Conservation (phyloP, 2,797 vertebrate genomes). For the Acrocephalus scirpaceus region DNA sequence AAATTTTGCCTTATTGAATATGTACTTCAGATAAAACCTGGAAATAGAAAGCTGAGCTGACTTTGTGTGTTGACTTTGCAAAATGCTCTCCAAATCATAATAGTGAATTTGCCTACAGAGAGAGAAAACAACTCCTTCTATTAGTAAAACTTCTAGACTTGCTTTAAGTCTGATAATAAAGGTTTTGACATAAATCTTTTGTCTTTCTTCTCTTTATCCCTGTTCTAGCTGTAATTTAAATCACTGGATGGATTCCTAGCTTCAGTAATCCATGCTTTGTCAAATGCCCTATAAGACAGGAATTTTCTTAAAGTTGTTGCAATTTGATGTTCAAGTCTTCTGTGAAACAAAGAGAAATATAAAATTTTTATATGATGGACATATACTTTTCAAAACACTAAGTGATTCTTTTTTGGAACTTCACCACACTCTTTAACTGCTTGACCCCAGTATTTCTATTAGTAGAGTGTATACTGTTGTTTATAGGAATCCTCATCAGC, state of each 20-base stretch:
- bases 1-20: not conserved
- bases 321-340: not conserved
- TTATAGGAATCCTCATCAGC: not conserved
- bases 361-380: not conserved
- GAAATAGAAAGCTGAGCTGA: not conserved
- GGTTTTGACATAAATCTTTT: not conserved
- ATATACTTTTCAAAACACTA: not conserved
- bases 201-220: conserved; percentile 1
- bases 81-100: not conserved
- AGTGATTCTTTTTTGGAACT: not conserved
- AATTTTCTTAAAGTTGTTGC: not conserved
- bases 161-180: not conserved
- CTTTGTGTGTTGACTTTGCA: conserved; percentile 7
- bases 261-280: not conserved
- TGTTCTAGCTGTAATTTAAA: not conserved
- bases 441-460: not conserved
- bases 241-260: not conserved
- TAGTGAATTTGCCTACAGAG: not conserved
- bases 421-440: not conserved
- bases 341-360: not conserved
- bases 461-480: not conserved
- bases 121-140: not conserved
- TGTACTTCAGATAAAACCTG: not conserved
- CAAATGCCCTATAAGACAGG: not conserved
- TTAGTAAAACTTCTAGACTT: not conserved